Conservation (phyloP, 64 coral and sea anemone genomes). For the Montipora efflorescens region DNA sequence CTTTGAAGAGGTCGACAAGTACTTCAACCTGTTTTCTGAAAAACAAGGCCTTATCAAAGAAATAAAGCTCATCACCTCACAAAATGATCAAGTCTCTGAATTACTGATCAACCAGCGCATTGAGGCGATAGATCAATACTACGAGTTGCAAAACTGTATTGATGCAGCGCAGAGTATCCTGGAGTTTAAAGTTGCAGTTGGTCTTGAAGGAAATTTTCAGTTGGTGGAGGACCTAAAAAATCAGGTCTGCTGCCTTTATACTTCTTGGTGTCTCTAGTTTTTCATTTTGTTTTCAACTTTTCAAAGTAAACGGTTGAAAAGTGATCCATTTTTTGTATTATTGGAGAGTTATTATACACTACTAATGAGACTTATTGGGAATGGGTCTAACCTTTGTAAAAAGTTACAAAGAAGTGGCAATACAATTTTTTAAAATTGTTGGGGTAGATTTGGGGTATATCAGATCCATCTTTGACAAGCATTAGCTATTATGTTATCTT, state of each 20-base stretch:
- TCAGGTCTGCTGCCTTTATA: background rate
- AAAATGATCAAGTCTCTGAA: background rate
- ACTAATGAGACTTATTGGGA: no score
- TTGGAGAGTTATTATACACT: no score
- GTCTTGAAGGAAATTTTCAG: conserved; percentile 40
- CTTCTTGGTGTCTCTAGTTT: background rate
- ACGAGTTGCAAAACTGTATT: conserved; percentile 2
- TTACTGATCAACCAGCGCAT: background rate
- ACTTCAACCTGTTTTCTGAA: conserved; percentile 32
- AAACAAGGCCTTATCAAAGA: conserved; percentile 15
- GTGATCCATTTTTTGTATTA: no score
- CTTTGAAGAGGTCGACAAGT: conserved; percentile 54
- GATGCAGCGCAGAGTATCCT: conserved; percentile 33
- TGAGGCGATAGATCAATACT: conserved; percentile 26
- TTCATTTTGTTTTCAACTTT: no score
- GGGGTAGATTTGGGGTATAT: no score
- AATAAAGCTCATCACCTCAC: conserved; percentile 19
- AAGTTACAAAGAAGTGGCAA: no score
- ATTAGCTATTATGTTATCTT: no score
- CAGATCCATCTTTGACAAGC: no score
- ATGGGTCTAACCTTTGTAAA: no score
- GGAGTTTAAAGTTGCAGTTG: conserved; percentile 30
- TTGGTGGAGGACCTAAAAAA: conserved; percentile 7
- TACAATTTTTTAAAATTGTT: no score
- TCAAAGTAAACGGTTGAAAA: no score